Evolutionary conservation across 53 echinoderm and acorn worm species (phyloP), one percentile per base, ranked within the genome.

Genomic region (Actinopyga echinites): DNA sequence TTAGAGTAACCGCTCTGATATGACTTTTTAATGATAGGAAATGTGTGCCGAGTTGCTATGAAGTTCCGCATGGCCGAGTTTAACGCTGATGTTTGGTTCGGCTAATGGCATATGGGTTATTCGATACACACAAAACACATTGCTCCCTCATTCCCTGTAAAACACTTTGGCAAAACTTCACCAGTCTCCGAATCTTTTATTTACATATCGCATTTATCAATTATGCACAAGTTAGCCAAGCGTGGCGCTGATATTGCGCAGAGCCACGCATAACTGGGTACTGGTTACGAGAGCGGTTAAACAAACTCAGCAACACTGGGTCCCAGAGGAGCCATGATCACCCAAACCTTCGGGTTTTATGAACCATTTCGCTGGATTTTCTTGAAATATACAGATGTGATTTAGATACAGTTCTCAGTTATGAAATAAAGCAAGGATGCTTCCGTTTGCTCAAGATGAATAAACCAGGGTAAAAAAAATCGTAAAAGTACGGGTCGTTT

Each of bases 201-300:
- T 77, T 77, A 77, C 77, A 77, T 77, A 77, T 53, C 77, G 31
- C 77, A 77, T 77, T 77, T 77, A 77, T 77, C 77, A 77, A 77
- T 77, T 77, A 77, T 77, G 77, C 77, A 77, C 77, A 32, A 77
- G 77, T 77, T 56, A 55, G 77, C 77, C 54, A 77, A 28, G 77
- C 77, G 77, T 77, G 56, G 77, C 77, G 77, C 77, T 77, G 77
- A 77, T 56, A 77, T 77, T 77, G 56, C 54, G 77, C 77, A 77
- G 77, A 53, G 77, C 77, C 56, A 56, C 77, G 77, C 77, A 56
- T 56, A 56, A 54, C 53, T 56, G 77, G 31, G 77, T 77, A 71
- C 24, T 54, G 77, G 33, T 54, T 53, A 32, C 57, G 21, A 55
- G 53, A 49, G 26, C 56, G 54, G 77, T 56, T 55, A 56, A 53